phyloP scores from a whole-genome alignment of 2,888 invertebrate genomes.

The Caenorhabditis japonica region DNA sequence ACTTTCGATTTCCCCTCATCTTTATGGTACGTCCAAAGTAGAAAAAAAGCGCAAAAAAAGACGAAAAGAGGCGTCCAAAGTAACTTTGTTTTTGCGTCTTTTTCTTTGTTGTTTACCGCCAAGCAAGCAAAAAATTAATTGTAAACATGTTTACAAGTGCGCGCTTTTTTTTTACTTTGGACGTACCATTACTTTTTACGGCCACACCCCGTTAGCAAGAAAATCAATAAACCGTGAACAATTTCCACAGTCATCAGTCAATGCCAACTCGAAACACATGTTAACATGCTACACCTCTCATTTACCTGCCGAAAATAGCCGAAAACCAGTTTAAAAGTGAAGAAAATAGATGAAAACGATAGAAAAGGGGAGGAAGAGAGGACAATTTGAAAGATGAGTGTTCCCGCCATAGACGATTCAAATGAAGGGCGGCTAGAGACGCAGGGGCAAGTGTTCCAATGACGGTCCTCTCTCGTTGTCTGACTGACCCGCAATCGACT shows the following conservation, averaged over 20 bases:
- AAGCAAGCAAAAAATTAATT: too few species aligned
- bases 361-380: not conserved
- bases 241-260: constrained; percentile 17
- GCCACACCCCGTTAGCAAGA: constrained; percentile 1
- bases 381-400: constrained; percentile 42
- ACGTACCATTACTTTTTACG: not conserved
- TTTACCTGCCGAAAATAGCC: not conserved
- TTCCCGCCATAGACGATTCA: constrained; percentile 38
- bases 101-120: too few species aligned
- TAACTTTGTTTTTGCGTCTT: too few species aligned
- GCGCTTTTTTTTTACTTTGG: constrained; percentile 9
- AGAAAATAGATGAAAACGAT: constrained; percentile 19
- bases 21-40: too few species aligned
- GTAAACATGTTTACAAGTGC: too few species aligned
- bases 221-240: constrained; percentile 37
- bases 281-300: not conserved
- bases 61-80: too few species aligned
- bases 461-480: constrained; percentile 6
- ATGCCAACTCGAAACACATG: constrained; percentile 14
- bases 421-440: constrained; percentile 31
- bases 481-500: not conserved
- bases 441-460: constrained; percentile 17
- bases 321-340: constrained; percentile 30
- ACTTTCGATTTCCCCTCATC: constrained; percentile 39
- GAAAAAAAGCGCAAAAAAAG: too few species aligned